Base-by-base conservation (phyloP, 2,888 invertebrate species). In the Erannis defoliaria region DNA sequence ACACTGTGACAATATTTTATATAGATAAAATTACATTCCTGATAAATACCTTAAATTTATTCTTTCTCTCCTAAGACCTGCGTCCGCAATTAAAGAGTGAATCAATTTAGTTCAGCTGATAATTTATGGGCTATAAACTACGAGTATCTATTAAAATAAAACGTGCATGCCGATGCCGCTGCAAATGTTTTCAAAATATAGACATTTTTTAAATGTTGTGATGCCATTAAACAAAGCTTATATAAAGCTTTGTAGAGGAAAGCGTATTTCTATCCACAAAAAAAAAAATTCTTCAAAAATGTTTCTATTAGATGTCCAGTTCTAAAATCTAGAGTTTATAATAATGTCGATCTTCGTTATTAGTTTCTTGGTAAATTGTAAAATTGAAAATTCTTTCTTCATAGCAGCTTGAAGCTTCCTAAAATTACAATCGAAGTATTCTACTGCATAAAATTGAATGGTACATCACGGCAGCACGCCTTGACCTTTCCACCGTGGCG, bases 31-130 rank as follows among this genome's bases (percentile, higher is more conserved):
- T 10, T 8, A 16, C 14, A 16, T 16, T 8, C 1, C 10, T 31
- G 9, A 10, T 12, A 55, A 55, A 55, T 57, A 51, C 46, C 51
- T 55, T 55, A 42, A 55, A 33, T 62, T 57, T 65, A 61, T 65
- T 61, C 62, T 62, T 62, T 48, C 54, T 49, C 53, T 50, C 62
- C 50, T 64, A 37, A 67, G 75, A 75, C 80, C 77, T 81, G 79
- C 83, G 81, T 76, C 71, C 61, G 66, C 73, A 81, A 82, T 86
- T 81, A 82, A 59, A 53, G 75, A 73, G 57, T 62, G 68, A 75
- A 80, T 84, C 77, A 74, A 83, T 83, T 81, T 77, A 62, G 71
- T 71, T 70, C 62, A 61, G 48, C 37, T 48, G 62, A 65, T 78
- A 74, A 81, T 80, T 81, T 78, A 81, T 74, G 65, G 49, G 66